Conservation (phyloP, 1,140 invertebrate species). For the Euschistus heros region DNA sequence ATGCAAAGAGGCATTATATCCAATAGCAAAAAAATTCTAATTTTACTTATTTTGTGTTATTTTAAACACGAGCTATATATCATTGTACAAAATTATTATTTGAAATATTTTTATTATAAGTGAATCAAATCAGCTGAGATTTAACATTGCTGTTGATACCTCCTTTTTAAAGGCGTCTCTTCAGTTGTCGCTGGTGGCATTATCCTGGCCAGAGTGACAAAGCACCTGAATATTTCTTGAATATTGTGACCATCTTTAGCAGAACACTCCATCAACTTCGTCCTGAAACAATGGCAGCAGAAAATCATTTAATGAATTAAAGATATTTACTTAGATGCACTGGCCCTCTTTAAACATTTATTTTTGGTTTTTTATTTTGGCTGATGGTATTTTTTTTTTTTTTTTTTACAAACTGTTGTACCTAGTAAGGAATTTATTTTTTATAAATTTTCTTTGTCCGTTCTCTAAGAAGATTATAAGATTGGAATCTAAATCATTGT, state of each 20-base stretch:
- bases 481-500: too few relatives aligned
- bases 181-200: constrained; percentile 46
- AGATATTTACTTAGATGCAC: background rate
- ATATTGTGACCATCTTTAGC: constrained; percentile 69
- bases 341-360: background rate
- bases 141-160: constrained; percentile 34
- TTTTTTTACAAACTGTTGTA: too few relatives aligned
- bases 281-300: constrained; percentile 37
- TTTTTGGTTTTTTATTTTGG: background rate
- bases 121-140: too few relatives aligned
- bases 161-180: constrained; percentile 49
- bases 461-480: too few relatives aligned
- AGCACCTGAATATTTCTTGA: constrained; percentile 61
- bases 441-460: too few relatives aligned
- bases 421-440: too few relatives aligned
- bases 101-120: too few relatives aligned
- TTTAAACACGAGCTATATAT: too few relatives aligned
- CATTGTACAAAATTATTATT: too few relatives aligned
- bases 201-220: constrained; percentile 56
- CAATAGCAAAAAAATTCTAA: too few relatives aligned
- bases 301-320: background rate
- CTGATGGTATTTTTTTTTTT: background rate
- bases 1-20: too few relatives aligned
- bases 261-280: constrained; percentile 68
- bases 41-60: too few relatives aligned